phyloP scores from a whole-genome alignment of 2,888 invertebrate species.

The Scaptomyza cyrtandrae region DNA sequence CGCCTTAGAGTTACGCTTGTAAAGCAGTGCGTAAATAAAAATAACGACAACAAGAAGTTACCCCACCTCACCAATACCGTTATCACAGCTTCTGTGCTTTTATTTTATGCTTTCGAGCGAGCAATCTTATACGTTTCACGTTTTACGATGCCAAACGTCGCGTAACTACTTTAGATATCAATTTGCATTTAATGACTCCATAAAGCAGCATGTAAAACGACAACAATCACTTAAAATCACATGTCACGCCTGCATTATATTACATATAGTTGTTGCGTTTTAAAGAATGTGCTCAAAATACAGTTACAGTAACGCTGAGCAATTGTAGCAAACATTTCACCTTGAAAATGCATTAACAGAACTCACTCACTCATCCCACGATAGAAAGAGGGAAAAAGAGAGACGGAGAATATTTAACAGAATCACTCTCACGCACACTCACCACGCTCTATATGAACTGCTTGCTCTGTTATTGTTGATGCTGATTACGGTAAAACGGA shows the following conservation, averaged over 20 bases:
- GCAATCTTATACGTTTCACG: conserved; percentile 34
- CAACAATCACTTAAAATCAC: conserved; percentile 23
- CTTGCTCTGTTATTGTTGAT: not conserved
- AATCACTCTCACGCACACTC: conserved; percentile 18
- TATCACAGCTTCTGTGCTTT: conserved; percentile 12
- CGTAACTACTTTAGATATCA: conserved; percentile 55
- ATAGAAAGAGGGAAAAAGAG: not conserved
- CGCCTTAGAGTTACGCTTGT: conserved; percentile 15
- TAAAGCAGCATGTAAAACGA: conserved; percentile 34
- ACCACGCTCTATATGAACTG: conserved; percentile 10
- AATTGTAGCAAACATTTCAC: conserved; percentile 30
- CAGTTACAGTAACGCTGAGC: not conserved
- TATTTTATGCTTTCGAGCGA: conserved; percentile 9
- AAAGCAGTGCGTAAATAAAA: conserved; percentile 23
- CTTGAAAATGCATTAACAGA: conserved; percentile 31
- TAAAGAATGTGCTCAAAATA: conserved; percentile 3
- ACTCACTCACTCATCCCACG: too few relatives aligned
- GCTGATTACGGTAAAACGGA: not conserved
- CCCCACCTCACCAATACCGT: not conserved
- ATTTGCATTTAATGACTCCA: conserved; percentile 51
- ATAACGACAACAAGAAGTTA: too few relatives aligned
- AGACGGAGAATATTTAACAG: too few relatives aligned
- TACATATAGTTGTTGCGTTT: conserved; percentile 6
- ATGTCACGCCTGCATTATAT: conserved; percentile 8
- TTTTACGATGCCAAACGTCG: conserved; percentile 35